Base-by-base conservation (phyloP, 2,888 invertebrate genomes). In the Anarsia innoxiella region DNA sequence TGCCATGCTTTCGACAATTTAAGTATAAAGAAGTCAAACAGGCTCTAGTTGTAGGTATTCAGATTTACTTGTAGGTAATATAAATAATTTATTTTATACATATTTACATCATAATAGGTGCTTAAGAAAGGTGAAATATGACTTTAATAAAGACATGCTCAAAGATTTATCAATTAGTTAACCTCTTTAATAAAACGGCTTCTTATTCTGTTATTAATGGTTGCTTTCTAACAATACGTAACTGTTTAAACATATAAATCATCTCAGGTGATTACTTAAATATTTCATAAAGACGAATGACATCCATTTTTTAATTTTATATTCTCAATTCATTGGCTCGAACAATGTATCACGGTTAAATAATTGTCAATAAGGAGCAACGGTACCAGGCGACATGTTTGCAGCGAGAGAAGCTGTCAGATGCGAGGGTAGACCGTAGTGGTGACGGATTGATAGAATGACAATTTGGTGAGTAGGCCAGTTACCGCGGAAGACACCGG, bases 391-490 rank as follows among this genome's bases (percentile, higher is more conserved):
- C 56, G 57, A 53, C 44, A 49, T 48, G 48, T 56, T 62, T 59
- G 53, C 56, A 28, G 16, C n/a, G 46, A 61, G 59, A 59, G 60
- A 59, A 56, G 53, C 56, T 56, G 57, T 66, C 63, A 65, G 75
- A 79, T 78, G 61, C 48, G 53, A 69, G 68, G 79, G 77, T 78
- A 70, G 71, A 69, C n/a, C n/a, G n/a, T n/a, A n/a, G 68, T 70
- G 68, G 69, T 77, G 79, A 75, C 68, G 66, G 74, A 79, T 79
- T 77, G 83, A 80, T 77, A 75, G 78, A 78, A 77, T 82, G 79
- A 79, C 80, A 79, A 73, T 74, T 80, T 77, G 54, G 75, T 76
- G 80, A 83, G 83, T 84, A 80, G 82, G 82, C 72, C 83, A 82
- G 66, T 53, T 58, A 70, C 67, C 64, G 66, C 70, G 66, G 77